phyloP scores from a whole-genome alignment of 2,888 invertebrate species.

The Andricus quercusramuli region DNA sequence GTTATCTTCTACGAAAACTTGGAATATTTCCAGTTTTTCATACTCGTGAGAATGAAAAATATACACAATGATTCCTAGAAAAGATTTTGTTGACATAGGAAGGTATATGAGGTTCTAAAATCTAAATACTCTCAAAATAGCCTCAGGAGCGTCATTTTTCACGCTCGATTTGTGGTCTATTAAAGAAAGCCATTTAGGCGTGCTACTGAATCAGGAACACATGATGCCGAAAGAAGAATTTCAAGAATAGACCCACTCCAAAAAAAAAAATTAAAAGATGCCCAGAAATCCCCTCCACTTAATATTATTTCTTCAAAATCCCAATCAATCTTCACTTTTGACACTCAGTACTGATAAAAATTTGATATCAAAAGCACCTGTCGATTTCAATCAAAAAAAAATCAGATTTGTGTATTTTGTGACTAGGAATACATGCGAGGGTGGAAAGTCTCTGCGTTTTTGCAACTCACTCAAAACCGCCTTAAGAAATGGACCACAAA shows the following conservation, averaged over 20 bases:
- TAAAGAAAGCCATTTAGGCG: slow-evolving; percentile 64
- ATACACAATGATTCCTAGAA: not conserved
- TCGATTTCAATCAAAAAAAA: slow-evolving; percentile 35
- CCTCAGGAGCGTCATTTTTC: not conserved
- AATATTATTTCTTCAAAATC: not conserved
- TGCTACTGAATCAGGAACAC: slow-evolving; percentile 59
- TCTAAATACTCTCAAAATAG: not conserved
- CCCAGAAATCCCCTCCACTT: not conserved
- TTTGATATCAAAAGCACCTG: slow-evolving; percentile 21
- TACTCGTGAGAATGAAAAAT: no score
- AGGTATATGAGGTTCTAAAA: not conserved
- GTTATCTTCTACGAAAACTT: no score
- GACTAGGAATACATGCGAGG: slow-evolving; percentile 21
- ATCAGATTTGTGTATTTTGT: slow-evolving; percentile 34
- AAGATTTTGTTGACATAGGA: not conserved
- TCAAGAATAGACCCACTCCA: not conserved
- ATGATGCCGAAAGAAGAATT: slow-evolving; percentile 54
- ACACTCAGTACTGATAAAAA: not conserved
- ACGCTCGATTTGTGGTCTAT: slow-evolving; percentile 39
- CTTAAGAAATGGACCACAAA: slow-evolving; percentile 23
- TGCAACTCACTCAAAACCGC: not conserved
- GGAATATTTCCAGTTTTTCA: no score
- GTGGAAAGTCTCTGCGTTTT: not conserved
- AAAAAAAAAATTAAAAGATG: not conserved
- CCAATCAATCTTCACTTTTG: not conserved